A percentile compares a stretch with the other conserved stretches of the same genome.
phyloP scores from a whole-genome alignment of 1,140 invertebrate genomes.

The Leptinotarsa undecemlineata region DNA sequence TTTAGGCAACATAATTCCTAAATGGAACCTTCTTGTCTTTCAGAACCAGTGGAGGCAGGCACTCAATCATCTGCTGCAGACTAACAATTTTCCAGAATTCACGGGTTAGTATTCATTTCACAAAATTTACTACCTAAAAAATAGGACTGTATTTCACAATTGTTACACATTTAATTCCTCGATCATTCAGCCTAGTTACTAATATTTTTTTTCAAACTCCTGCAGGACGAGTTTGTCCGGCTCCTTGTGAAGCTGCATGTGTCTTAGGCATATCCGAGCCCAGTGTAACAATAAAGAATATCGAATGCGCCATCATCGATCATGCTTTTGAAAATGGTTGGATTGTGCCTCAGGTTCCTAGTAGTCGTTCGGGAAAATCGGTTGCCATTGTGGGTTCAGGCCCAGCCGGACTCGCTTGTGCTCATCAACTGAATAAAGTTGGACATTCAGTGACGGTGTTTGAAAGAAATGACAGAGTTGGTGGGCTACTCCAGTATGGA shows the following conservation, averaged over 20 bases:
- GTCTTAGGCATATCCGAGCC: slow-evolving; percentile 95
- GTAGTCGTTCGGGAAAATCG: slow-evolving; percentile 76
- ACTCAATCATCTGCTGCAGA: slow-evolving; percentile 92
- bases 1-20: slow-evolving; percentile 97
- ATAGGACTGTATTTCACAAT: no score
- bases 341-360: slow-evolving; percentile 81
- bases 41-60: slow-evolving; percentile 96
- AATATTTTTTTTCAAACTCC: no score
- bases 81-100: slow-evolving; percentile 99
- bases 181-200: no score
- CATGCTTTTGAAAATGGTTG: slow-evolving; percentile 96
- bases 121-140: no score
- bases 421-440: slow-evolving; percentile 96
- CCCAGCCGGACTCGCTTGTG: slow-evolving; percentile 91
- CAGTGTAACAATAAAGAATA: slow-evolving; percentile 98
- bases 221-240: slow-evolving; percentile 96
- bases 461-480: slow-evolving; percentile 93
- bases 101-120: not conserved
- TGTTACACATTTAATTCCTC: no score
- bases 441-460: slow-evolving; percentile 83
- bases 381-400: slow-evolving; percentile 96
- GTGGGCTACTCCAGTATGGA: slow-evolving; percentile 94
- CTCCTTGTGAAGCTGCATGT: slow-evolving; percentile 98
- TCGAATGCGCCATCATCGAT: slow-evolving; percentile 98
- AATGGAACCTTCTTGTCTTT: slow-evolving; percentile 98